Base-by-base conservation (phyloP, 2,888 invertebrate genomes). In the Drosophila birchii region DNA sequence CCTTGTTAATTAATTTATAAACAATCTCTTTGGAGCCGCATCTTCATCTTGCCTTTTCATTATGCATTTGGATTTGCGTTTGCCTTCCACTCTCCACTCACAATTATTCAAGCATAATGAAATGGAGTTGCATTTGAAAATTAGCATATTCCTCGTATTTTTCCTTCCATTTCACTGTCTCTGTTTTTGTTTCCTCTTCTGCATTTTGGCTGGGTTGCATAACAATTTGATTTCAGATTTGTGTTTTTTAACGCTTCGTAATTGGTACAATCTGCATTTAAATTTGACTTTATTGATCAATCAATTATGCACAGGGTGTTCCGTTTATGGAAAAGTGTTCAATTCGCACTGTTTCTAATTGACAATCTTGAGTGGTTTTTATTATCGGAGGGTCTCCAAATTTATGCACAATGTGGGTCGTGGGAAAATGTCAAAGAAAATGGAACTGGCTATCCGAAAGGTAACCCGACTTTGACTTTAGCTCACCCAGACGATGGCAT, bases 1-100 rank as follows among this genome's bases (percentile, higher is more conserved):
- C 81, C 86, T 86, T 80, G 81, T 82, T 86, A 83, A 86, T 87
- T 86, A 81, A 83, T 80, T 81, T 80, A 67, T 76, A 72, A 77
- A 76, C 71, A 71, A 64, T 59, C 73, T 56, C 63, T 69, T 80
- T 74, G 74, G 76, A 79, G 61, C 58, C 47, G 59, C 59, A 60
- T 77, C 63, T 64, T 63, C 71, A 53, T 44, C 71, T 38, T 47
- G 38, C 59, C 55, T 32, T 66, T 53, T 36, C 51, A 57, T 72
- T 62, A 62, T 67, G 66, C 72, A 72, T 36, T 36, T 36, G 11
- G 4, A 34, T 34, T 34, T 34, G 43, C 43, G 20, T 63, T 67
- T 67, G 61, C 75, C 71, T 79, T 80, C 61, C 56, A 64, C 82
- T 82, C 81, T 85, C 80, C 74, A 78, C 66, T 81, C 78, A 78